phyloP scores from a whole-genome alignment of 1,140 invertebrate species.

The Eulimnadia texana region DNA sequence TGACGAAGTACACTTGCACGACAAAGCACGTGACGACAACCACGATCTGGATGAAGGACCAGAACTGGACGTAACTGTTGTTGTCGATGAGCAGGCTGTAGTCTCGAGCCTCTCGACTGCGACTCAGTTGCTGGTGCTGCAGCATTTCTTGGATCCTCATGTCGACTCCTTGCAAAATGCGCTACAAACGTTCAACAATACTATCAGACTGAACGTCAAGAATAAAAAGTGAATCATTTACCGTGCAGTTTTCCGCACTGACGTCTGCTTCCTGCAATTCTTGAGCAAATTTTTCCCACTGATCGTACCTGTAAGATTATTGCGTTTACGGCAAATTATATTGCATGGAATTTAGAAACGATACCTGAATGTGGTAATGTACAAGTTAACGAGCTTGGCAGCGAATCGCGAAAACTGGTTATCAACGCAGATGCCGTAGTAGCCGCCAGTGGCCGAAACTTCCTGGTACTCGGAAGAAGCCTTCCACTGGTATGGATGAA shows the following conservation, averaged over 20 bases:
- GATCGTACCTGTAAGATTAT: slow-evolving; percentile 52
- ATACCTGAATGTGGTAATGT: slow-evolving; percentile 75
- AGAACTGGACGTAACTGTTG: slow-evolving; percentile 67
- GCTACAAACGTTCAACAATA: slow-evolving; percentile 30
- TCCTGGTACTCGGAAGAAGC: slow-evolving; percentile 75
- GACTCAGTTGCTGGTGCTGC: slow-evolving; percentile 60
- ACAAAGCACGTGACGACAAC: slow-evolving; percentile 59
- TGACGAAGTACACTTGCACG: slow-evolving; percentile 73
- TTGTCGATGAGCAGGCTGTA: slow-evolving; percentile 67
- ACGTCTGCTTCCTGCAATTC: slow-evolving; percentile 76
- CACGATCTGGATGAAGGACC: slow-evolving; percentile 73
- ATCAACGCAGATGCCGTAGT: slow-evolving; percentile 87
- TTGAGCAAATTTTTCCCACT: slow-evolving; percentile 82
- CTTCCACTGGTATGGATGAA: slow-evolving; percentile 80
- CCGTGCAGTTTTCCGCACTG: slow-evolving; percentile 78
- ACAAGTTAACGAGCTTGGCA: slow-evolving; percentile 80
- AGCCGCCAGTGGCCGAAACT: slow-evolving; percentile 56
- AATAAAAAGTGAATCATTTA: slow-evolving; percentile 19
- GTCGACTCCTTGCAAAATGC: slow-evolving; percentile 56
- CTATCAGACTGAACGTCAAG: neutral
- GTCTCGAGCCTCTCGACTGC: slow-evolving; percentile 61
- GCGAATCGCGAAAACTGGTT: slow-evolving; percentile 88
- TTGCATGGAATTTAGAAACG: slow-evolving; percentile 1
- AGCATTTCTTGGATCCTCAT: slow-evolving; percentile 71
- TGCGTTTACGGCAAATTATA: too few species aligned